Conservation (phyloP, 2,113 vertebrate species). For the Gasterosteus aculeatus region DNA sequence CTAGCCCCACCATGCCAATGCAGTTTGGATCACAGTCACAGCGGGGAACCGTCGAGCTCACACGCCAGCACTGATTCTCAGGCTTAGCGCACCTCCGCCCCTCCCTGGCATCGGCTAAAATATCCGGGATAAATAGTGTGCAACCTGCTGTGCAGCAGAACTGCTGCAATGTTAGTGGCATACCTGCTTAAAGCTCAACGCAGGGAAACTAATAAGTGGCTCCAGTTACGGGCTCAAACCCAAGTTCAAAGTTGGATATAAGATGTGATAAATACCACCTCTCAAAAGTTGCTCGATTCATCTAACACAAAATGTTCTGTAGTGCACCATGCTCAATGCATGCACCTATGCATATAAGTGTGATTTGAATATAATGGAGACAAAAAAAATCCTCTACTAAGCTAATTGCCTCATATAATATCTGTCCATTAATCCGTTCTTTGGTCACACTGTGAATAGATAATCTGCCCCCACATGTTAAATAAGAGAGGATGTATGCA, state of each 20-base stretch:
- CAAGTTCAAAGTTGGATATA: constrained; percentile 2
- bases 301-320: background rate
- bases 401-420: background rate
- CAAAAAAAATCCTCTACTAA: background rate
- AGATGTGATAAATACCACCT: background rate
- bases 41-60: constrained; percentile 42
- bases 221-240: background rate
- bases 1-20: background rate
- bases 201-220: constrained; percentile 2
- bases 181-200: background rate
- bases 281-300: background rate
- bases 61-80: constrained; percentile 62
- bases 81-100: constrained; percentile 53
- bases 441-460: background rate
- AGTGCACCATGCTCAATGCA: background rate
- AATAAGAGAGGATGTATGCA: background rate
- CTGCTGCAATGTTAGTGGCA: constrained; percentile 31
- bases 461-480: background rate
- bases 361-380: background rate
- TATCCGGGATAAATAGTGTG: constrained; percentile 62
- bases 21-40: constrained; percentile 45
- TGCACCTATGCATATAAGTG: background rate
- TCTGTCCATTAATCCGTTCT: background rate
- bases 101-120: constrained; percentile 43
- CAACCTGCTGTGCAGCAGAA: constrained; percentile 45